Evolutionary conservation across 2,113 vertebrate genomes (phyloP).

Genomic region (Neomonachus schauinslandi): DNA sequence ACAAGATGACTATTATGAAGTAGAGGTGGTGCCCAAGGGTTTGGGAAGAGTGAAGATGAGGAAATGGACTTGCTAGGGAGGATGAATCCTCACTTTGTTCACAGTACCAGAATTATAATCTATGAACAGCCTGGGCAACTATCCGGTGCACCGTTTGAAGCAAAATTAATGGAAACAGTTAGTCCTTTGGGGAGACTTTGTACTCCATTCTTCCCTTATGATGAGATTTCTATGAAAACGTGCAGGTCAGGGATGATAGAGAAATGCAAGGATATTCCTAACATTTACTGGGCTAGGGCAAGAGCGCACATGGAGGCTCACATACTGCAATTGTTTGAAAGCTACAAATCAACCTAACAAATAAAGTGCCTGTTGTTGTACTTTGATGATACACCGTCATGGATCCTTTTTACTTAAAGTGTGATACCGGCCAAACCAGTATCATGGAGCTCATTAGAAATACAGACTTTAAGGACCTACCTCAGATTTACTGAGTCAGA

Average conservation of each 20-base stretch:
- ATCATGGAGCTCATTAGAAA: not conserved
- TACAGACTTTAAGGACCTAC: not conserved
- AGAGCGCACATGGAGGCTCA: not conserved
- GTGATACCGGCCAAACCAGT: not conserved
- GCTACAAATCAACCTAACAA: not conserved
- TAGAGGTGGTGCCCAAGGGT: not conserved
- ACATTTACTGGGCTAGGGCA: not conserved
- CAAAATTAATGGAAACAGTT: not conserved
- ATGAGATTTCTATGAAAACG: not conserved
- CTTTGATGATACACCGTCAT: not conserved
- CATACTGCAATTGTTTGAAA: not conserved
- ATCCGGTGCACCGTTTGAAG: not conserved
- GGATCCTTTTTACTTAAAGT: not conserved
- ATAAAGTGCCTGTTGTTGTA: not conserved
- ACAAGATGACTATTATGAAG: accelerated
- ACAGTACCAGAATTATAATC: not conserved
- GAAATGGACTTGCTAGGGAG: not conserved
- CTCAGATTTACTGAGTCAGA: not conserved
- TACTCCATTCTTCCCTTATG: not conserved
- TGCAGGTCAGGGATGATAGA: not conserved
- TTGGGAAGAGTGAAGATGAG: not conserved
- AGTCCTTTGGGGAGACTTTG: not conserved
- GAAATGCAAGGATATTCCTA: not conserved
- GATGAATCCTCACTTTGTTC: not conserved
- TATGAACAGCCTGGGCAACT: not conserved